Evolutionary conservation across 2,797 vertebrate species (phyloP), one percentile per base, ranked within the genome.

Genomic region (Gobio occitaniae): DNA sequence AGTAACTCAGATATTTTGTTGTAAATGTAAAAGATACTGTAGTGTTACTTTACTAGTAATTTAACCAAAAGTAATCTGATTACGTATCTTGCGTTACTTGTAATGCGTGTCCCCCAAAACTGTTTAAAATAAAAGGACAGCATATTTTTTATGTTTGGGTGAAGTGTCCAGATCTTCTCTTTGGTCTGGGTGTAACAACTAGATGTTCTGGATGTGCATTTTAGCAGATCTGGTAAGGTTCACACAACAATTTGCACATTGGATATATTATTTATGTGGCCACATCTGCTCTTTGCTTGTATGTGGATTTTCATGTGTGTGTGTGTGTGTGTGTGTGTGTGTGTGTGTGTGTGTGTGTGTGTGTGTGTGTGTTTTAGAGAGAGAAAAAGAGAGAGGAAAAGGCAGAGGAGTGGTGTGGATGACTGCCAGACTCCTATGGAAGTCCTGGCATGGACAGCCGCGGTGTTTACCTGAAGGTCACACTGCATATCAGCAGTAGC

Each of bases 391-490:
- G 56, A 2, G 56, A 21, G 54, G 44, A 11, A n/a, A 69, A 71
- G 72, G 44, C 56, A 78, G 36, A 71, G 72, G 56, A 79, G 84
- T 5, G 3, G 16, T 36, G 68, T 87, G 83, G 86, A 85, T 32
- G 47, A 48, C n/a, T 82, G 86, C 86, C 86, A 87, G 86, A 79
- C 54, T 82, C 83, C 83, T 82, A 82, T 82, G 83, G 83, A 83
- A 83, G 86, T 85, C 59, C 71, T 87, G 83, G 79, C 80, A 78
- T 41, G 63, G 66, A 66, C 48, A 54, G 68, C 36, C 75, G 21
- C 44, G 70, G 70, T 61, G 86, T 85, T 77, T 66, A 85, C 75
- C 68, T 87, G 83, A 83, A 87, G 86, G 86, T 87, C 83, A 87
- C 54, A 47, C 69, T 16, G 69, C 75, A 87, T 72, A 70, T 84